Evolutionary conservation across 2,113 vertebrate genomes (phyloP).

Genomic region (Delphinapterus leucas): DNA sequence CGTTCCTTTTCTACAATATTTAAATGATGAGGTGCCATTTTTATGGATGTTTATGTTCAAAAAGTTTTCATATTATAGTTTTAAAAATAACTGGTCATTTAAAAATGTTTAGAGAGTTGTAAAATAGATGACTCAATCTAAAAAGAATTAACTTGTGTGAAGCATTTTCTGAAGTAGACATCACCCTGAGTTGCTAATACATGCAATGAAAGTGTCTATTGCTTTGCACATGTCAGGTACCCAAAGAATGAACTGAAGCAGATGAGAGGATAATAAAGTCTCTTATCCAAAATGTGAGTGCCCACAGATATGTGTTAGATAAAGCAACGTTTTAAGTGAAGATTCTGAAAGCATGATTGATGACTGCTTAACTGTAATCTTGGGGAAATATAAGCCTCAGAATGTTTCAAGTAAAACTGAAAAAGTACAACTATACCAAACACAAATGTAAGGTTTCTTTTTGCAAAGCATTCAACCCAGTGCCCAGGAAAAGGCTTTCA

Average conservation of each 20-base stretch:
- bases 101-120: background rate
- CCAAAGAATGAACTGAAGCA: background rate
- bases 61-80: background rate
- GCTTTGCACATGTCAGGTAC: background rate
- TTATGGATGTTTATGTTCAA: background rate
- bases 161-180: background rate
- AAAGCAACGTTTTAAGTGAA: background rate
- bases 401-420: background rate
- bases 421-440: background rate
- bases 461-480: background rate
- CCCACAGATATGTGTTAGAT: background rate
- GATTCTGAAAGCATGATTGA: conserved; percentile 13
- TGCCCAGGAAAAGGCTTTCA: conserved; percentile 55
- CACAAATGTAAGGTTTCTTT: conserved; percentile 30
- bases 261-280: background rate
- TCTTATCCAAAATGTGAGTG: background rate
- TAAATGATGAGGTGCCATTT: background rate
- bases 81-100: background rate
- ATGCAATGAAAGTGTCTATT: background rate
- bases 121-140: background rate
- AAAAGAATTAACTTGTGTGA: background rate
- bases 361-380: background rate
- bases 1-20: background rate
- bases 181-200: background rate
- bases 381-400: background rate